phyloP scores from a whole-genome alignment of 2,113 vertebrate genomes.

The Hirundichthys speculiger region DNA sequence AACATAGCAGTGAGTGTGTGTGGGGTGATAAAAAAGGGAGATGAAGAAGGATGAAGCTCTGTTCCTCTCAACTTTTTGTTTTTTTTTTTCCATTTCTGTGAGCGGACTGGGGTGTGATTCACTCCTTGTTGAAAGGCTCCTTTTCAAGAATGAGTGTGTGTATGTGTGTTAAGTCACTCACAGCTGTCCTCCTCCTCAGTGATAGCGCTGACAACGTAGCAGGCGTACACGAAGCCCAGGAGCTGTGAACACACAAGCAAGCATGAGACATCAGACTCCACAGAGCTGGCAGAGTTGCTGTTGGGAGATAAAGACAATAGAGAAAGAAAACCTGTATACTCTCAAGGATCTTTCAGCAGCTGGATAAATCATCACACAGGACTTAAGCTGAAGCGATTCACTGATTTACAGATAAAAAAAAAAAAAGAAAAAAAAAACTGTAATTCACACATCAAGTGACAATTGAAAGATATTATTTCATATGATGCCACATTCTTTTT shows the following conservation, averaged over 20 bases:
- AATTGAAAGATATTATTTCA: not conserved
- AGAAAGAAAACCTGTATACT: constrained; percentile 1
- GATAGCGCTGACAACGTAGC: constrained; percentile 86
- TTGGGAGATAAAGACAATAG: constrained; percentile 12
- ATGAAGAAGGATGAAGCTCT: constrained; percentile 34
- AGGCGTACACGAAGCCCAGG: constrained; percentile 87
- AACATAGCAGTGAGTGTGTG: constrained; percentile 8
- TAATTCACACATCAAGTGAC: not conserved
- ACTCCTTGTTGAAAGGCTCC: constrained; percentile 20
- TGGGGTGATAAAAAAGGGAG: constrained; percentile 29
- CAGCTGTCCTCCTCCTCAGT: constrained; percentile 87
- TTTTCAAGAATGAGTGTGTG: constrained; percentile 36
- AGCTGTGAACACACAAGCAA: constrained; percentile 81
- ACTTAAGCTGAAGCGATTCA: not conserved
- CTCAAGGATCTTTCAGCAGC: not conserved
- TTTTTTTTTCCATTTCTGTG: constrained; percentile 21
- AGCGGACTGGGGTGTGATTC: constrained; percentile 26
- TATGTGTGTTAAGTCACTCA: constrained; percentile 55
- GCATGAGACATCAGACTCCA: constrained; percentile 41
- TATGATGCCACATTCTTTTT: not conserved
- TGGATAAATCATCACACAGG: constrained; percentile 9
- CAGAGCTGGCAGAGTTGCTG: constrained; percentile 16
- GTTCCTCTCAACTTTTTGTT: constrained; percentile 10
- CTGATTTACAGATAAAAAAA: not conserved
- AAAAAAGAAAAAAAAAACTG: not conserved